phyloP scores from a whole-genome alignment of 2,888 invertebrate species.

The Acheta domesticus region DNA sequence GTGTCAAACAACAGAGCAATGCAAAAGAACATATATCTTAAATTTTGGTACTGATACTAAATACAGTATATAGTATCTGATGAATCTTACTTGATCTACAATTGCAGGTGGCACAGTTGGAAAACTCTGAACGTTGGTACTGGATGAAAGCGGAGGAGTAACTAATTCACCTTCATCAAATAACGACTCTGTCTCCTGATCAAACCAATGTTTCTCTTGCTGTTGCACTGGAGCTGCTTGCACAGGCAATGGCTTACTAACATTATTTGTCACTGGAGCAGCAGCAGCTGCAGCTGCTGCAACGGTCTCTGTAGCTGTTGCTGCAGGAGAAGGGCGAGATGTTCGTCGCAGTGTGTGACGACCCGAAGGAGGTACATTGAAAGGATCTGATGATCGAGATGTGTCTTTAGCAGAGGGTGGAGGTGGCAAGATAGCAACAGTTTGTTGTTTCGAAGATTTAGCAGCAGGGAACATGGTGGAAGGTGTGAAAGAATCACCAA shows the following conservation, averaged over 20 bases:
- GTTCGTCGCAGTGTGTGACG: conserved; percentile 37
- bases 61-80: not conserved
- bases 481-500: conserved; percentile 69
- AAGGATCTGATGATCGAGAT: conserved; percentile 46
- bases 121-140: conserved; percentile 23
- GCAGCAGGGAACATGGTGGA: conserved; percentile 31
- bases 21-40: not conserved
- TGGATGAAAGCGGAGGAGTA: conserved; percentile 32
- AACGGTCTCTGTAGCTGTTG: conserved; percentile 22
- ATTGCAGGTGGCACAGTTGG: conserved; percentile 25
- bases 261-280: conserved; percentile 44
- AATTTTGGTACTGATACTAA: not conserved
- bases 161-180: conserved; percentile 48
- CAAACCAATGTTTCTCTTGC: conserved; percentile 49
- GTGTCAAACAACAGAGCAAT: not conserved
- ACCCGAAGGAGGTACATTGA: conserved; percentile 37
- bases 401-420: conserved; percentile 43
- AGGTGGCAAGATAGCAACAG: conserved; percentile 34
- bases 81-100: conserved; percentile 31
- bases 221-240: conserved; percentile 40
- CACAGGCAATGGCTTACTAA: conserved; percentile 42
- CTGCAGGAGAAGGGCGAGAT: conserved; percentile 37
- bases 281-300: conserved; percentile 33
- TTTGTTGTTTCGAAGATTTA: conserved; percentile 20
- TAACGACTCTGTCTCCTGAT: conserved; percentile 50